A percentile compares a stretch with the other conserved stretches of the same genome.
Conservation (phyloP, 2,888 invertebrate genomes). For the Xanthorhoe designata region DNA sequence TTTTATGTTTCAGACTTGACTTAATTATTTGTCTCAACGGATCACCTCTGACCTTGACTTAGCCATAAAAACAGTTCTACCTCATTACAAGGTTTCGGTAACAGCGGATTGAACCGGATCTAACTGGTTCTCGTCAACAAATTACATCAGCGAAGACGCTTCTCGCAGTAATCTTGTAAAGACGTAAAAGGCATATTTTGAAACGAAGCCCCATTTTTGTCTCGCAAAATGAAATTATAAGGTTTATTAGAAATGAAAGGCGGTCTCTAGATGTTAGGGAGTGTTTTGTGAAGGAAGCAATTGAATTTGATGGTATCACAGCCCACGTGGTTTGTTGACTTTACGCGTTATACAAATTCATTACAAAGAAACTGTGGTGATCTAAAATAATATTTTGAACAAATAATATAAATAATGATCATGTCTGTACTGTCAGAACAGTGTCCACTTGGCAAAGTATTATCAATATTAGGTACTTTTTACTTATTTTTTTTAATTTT, state of each 20-base stretch:
- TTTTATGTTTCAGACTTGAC: too few relatives aligned
- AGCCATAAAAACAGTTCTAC: slow-evolving; percentile 10
- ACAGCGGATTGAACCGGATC: slow-evolving; percentile 39
- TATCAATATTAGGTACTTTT: too few relatives aligned
- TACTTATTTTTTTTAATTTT: too few relatives aligned
- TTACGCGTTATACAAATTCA: background rate
- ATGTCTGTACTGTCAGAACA: too few relatives aligned
- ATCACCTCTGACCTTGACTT: background rate
- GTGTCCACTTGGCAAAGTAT: too few relatives aligned
- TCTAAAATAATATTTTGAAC: too few relatives aligned
- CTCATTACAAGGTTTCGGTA: background rate
- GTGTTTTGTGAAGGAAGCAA: slow-evolving; percentile 18
- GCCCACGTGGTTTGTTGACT: background rate
- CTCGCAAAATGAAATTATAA: slow-evolving; percentile 34
- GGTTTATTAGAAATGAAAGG: slow-evolving; percentile 31
- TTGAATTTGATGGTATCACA: slow-evolving; percentile 21
- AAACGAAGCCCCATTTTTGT: slow-evolving; percentile 33
- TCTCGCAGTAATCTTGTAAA: slow-evolving; percentile 41
- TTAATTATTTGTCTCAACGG: too few relatives aligned
- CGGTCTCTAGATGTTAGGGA: slow-evolving; percentile 22
- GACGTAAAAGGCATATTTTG: slow-evolving; percentile 34
- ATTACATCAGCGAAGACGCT: slow-evolving; percentile 44
- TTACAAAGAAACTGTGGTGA: background rate
- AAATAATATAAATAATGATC: too few relatives aligned
- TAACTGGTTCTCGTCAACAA: slow-evolving; percentile 44